Base-by-base conservation (phyloP, 2,797 vertebrate species). In the Epinephelus coioides region DNA sequence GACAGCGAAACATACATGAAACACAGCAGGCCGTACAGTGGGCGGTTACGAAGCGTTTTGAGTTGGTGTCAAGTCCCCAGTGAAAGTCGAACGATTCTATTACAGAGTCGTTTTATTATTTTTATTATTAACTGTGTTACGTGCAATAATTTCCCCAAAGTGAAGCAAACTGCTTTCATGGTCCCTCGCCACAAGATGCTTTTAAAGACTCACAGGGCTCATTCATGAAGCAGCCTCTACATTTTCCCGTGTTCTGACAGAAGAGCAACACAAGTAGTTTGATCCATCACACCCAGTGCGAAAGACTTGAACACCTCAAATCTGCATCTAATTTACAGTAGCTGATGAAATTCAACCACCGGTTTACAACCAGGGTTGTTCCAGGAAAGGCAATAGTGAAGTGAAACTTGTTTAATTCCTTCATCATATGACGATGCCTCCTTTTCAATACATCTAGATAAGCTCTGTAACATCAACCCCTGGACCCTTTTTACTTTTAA, bases 1-100 rank as follows among this genome's bases (percentile, higher is more conserved):
- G 89, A 88, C 54, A 85, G 88, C 82, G 82, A 83, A 88, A 93
- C 79, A 90, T 84, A 85, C 82, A 75, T 80, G 53, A 82, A 90
- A 91, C 79, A 82, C 78, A 88, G 80, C 89, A 77, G 84, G 76
- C 74, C 50, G 21, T 83, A 69, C 65, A 81, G 72, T 74, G 66
- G 75, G 68, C 40, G 67, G 70, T 86, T 61, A 74, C 73, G 78
- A 81, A 87, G 61, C 13, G 17, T 68, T 76, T 73, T 51, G 51
- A 87, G 56, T 17, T 21, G 21, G 69, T 60, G 40, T 69, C 44
- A 75, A 81, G 70, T 69, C 59, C 69, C 81, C 5, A 74, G 44
- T 53, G 46, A 66, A 70, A 66, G 38, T 13, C 63, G 47, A 55
- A 67, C 14, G 18, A 27, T 46, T 23, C 34, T 34, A 34, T 75